phyloP scores from a whole-genome alignment of 2,113 vertebrate genomes.

The Speoplatyrhinus poulsoni region DNA sequence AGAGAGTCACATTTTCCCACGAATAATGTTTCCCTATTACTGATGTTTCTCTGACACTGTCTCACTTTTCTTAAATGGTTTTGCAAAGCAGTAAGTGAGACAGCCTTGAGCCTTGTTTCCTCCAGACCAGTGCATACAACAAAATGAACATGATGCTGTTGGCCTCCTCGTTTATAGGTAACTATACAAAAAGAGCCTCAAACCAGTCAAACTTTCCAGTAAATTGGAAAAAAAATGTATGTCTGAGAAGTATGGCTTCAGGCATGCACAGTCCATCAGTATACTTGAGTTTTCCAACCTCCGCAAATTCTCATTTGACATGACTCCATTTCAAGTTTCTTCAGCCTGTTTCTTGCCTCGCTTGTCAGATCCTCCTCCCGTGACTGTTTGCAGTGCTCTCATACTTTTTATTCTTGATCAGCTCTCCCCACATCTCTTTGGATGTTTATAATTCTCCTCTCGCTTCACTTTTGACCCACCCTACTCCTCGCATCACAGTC shows the following conservation, averaged over 20 bases:
- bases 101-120: background rate
- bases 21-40: background rate
- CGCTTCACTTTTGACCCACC: background rate
- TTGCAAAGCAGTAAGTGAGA: background rate
- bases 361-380: background rate
- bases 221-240: conserved; percentile 22
- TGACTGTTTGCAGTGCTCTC: background rate
- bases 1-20: background rate
- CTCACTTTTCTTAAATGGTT: background rate
- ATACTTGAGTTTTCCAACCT: background rate
- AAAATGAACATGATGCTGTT: conserved; percentile 7
- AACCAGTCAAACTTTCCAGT: background rate
- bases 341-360: conserved; percentile 11
- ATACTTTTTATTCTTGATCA: background rate
- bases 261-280: background rate
- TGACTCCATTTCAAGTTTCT: conserved; percentile 9
- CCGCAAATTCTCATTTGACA: conserved; percentile 18
- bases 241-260: conserved; percentile 18
- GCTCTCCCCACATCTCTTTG: conserved; percentile 2
- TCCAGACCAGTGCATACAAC: conserved; percentile 1
- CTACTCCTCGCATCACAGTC: background rate
- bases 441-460: background rate
- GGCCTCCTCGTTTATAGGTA: conserved; percentile 15
- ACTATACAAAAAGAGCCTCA: conserved; percentile 12
- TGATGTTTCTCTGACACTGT: conserved; percentile 11